Conservation (phyloP, 1,140 invertebrate species). For the Drosophila persimilis region DNA sequence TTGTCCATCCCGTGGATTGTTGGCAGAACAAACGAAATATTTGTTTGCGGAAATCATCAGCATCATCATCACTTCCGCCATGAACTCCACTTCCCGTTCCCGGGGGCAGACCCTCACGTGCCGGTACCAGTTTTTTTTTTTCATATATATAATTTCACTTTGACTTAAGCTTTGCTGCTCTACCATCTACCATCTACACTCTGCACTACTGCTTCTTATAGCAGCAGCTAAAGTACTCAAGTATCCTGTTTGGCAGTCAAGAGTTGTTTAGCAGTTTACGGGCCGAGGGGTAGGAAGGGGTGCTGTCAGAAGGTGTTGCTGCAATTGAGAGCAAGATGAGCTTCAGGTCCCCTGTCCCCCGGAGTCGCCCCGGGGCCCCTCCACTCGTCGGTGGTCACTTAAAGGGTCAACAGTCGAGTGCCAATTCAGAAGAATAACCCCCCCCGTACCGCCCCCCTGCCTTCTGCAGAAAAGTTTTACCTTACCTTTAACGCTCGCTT, state of each 20-base stretch:
- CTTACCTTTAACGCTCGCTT: constrained; percentile 45
- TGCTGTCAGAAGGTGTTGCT: constrained; percentile 21
- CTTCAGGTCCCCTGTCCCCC: background rate
- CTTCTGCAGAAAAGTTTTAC: constrained; percentile 9
- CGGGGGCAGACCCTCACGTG: constrained; percentile 1
- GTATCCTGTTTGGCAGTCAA: constrained; percentile 19
- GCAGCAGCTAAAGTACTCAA: background rate
- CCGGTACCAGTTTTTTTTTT: constrained; percentile 16
- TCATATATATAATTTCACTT: constrained; percentile 26
- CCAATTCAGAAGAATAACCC: background rate
- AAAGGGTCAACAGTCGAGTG: constrained; percentile 8
- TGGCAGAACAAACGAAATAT: constrained; percentile 68
- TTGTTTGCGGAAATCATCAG: constrained; percentile 76
- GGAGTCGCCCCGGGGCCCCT: too few species aligned
- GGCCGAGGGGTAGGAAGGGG: background rate
- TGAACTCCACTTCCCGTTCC: constrained; percentile 34
- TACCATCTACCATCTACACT: background rate
- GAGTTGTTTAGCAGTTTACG: constrained; percentile 35
- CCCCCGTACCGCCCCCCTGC: background rate
- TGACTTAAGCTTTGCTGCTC: constrained; percentile 5
- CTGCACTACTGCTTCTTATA: too few species aligned
- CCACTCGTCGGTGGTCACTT: constrained; percentile 5
- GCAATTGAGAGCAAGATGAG: constrained; percentile 20
- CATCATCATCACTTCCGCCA: constrained; percentile 71
- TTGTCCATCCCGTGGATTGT: constrained; percentile 15